Base-by-base conservation (phyloP, 2,888 invertebrate genomes). In the Marronus borbonicus region DNA sequence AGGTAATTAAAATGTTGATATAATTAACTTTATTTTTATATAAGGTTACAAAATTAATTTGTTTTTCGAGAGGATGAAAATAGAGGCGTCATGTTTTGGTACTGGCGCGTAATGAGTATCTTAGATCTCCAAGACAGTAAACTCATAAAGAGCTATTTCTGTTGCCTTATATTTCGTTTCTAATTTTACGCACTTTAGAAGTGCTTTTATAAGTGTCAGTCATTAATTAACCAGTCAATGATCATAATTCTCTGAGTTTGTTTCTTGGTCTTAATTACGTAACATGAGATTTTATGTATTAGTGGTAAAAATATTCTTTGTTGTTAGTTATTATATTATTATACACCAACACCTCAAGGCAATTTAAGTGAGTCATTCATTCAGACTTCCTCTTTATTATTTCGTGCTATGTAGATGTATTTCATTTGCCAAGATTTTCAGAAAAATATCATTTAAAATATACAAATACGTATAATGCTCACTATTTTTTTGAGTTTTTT, bases 111-210 rank as follows among this genome's bases (percentile, higher is more conserved):
- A 55, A n/a, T 55, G 55, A 55, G n/a, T 20, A n/a, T 20, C 55
- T 14, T n/a, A 55, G 55, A 55, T 55, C 17, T 7, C 20, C 12
- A 55, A 20, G 20, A n/a, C 17, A 55, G 20, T 7, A 20, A 20
- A 20, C 55, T 55, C 44, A 55, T 55, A 55, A 55, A 14, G 55
- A 55, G 14, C 55, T 55, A 55, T 55, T 55, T 55, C 5, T 14
- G 55, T 55, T 3, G 20, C 17, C 14, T 55, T 17, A 20, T 17
- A 55, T 55, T 55, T 55, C 55, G 55, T 55, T 55, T 55, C 55
- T 55, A 55, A 55, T 55, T 55, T 20, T n/a, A 55, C 44, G 55
- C 55, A 20, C 55, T 20, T 55, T 55, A 7, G 55, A 55, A 55
- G 55, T 55, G 20, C 20, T n/a, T 7, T 55, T 55, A 55, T n/a